These are phyloP conservation scores for Brachirus orientalis DNA, from an alignment of 2,113 vertebrate genomes.

Conservation along the genomic window DNA sequence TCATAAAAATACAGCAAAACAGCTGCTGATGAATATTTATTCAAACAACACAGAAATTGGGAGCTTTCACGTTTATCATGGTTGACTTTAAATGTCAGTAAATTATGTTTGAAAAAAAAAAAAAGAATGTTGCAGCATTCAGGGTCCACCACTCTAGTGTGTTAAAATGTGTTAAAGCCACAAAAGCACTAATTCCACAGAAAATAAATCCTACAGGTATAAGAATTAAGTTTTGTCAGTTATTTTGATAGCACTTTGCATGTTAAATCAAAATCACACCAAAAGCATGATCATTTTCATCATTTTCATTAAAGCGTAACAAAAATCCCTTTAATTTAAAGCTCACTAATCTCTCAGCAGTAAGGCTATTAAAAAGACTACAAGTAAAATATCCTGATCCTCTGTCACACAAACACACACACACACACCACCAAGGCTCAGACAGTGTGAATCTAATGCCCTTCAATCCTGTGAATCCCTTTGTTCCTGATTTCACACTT, in stretches of 20 bases:
- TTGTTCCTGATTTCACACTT: constrained; percentile 81
- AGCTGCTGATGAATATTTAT: too few relatives aligned
- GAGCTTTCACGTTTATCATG: too few relatives aligned
- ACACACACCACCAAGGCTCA: constrained; percentile 57
- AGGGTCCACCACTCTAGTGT: too few relatives aligned
- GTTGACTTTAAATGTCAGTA: too few relatives aligned
- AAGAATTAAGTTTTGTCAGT: neutral
- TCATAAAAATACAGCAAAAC: too few relatives aligned
- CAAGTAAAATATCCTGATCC: constrained; percentile 64
- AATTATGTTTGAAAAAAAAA: too few relatives aligned
- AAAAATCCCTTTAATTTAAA: constrained; percentile 57
- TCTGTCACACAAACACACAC: constrained; percentile 21
- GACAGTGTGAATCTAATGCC: constrained; percentile 79
- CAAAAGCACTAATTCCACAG: neutral
- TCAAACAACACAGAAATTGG: too few relatives aligned
- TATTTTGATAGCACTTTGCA: constrained; percentile 5
- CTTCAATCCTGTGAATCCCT: constrained; percentile 79
- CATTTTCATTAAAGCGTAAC: constrained; percentile 25
- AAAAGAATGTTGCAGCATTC: too few relatives aligned
- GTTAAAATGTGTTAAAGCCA: neutral
- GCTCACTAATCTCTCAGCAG: constrained; percentile 66
- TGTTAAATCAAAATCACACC: constrained; percentile 29
- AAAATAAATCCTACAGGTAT: neutral
- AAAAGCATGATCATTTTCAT: constrained; percentile 28
- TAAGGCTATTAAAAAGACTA: constrained; percentile 68